phyloP scores from a whole-genome alignment of 2,888 invertebrate species.

The Ectemnius continuus region DNA sequence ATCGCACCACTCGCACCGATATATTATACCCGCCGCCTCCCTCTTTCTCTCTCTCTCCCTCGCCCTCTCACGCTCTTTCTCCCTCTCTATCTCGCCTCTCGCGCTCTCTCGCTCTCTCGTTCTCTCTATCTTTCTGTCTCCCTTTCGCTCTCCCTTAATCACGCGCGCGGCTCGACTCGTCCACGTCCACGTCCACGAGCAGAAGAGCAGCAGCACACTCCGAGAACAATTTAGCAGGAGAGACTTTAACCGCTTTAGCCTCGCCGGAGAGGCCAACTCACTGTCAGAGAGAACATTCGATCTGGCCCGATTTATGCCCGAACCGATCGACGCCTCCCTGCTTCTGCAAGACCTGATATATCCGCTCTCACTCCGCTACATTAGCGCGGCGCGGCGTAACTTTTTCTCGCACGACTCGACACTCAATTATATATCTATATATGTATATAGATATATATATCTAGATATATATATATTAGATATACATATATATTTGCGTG shows the following conservation, averaged over 20 bases:
- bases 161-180: too few species aligned
- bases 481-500: neutral
- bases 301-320: too few species aligned
- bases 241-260: too few species aligned
- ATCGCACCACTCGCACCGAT: constrained; percentile 43
- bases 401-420: constrained; percentile 20
- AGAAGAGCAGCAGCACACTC: too few species aligned
- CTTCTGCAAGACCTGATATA: neutral
- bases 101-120: constrained; percentile 3
- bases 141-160: neutral
- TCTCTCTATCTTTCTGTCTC: constrained; percentile 16
- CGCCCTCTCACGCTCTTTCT: neutral
- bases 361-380: constrained; percentile 6
- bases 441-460: too few species aligned
- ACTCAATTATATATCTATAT: neutral
- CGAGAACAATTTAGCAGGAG: too few species aligned
- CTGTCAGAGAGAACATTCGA: too few species aligned
- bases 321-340: too few species aligned
- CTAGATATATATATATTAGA: too few species aligned
- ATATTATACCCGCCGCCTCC: constrained; percentile 4
- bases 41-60: neutral
- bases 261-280: too few species aligned
- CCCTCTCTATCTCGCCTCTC: neutral
- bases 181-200: too few species aligned
- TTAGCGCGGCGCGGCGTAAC: neutral